Base-by-base conservation (phyloP, 2,797 vertebrate genomes). In the Leptodactylus fallax region DNA sequence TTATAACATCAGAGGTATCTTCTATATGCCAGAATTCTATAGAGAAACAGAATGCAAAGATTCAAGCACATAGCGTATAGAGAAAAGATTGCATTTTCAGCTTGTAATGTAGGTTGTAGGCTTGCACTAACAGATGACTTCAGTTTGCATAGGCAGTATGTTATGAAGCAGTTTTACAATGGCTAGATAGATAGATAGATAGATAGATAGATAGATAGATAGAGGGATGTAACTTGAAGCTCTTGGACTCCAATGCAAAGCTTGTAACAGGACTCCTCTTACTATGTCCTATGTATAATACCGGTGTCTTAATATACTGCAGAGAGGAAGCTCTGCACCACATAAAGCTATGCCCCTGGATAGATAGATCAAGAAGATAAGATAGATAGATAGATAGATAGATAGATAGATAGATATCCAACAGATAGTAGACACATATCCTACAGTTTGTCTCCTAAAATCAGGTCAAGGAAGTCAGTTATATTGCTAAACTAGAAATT, bases 21-120 rank as follows among this genome's bases (percentile, higher is more conserved):
- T 56, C 56, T 81, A 60, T 58, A 77, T 19, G 72, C 81, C 67
- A 55, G 58, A 21, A n/a, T 82, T 65, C n/a, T 53, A 74, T 81
- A 74, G 11, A 74, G 65, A 19, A n/a, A 63, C 3, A 51, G 55
- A 25, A 19, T 47, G 47, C 67, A 81, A 63, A 82, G 67, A 76
- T 74, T 61, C 45, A 81, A 81, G 19, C n/a, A 76, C 56, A 60
- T 13, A 63, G 67, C n/a, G 47, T 14, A 47, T 19, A 51, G 51
- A 9, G 8, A 87, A 63, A 51, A 3, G 23, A 58, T 13, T 36
- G 6, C 51, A 79, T 27, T 60, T 45, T 51, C 27, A 49, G 21
- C 21, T 61, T 55, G 63, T 67, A 17, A 27, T 74, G 14, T 19
- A 55, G 45, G 12, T 13, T 51, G 21, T 21, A 49, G 45, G 27